These are phyloP conservation scores for Enoplosus armatus DNA, from an alignment of 2,797 vertebrate species.

Conservation along the genomic window DNA sequence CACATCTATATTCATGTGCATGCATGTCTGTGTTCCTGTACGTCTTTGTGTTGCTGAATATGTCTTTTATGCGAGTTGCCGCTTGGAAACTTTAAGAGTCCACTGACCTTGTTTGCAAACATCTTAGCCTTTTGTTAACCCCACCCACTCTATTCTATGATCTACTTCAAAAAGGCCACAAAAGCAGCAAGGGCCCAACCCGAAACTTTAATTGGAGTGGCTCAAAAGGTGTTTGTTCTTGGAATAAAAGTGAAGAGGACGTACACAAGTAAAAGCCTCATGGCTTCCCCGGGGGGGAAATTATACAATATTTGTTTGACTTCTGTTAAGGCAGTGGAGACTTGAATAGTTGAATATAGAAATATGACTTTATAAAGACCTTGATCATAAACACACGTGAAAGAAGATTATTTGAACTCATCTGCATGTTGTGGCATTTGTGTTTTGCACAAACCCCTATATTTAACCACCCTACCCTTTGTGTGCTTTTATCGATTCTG, in stretches of 20 bases:
- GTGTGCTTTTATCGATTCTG: constrained; percentile 5
- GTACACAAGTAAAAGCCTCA: constrained; percentile 1
- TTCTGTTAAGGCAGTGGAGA: too few species aligned
- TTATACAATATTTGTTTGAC: too few species aligned
- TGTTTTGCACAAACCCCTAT: not conserved
- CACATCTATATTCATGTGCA: not conserved
- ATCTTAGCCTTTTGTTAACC: too few species aligned
- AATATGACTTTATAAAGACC: not conserved
- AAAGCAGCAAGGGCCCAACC: not conserved
- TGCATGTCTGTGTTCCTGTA: constrained; percentile 4
- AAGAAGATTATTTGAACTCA: not conserved
- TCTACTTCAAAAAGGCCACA: not conserved
- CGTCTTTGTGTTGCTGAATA: not conserved
- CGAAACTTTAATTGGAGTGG: not conserved
- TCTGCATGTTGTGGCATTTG: not conserved
- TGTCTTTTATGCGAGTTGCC: not conserved
- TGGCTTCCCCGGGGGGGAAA: too few species aligned
- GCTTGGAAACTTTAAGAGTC: too few species aligned
- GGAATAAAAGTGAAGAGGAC: constrained; percentile 13
- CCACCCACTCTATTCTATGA: too few species aligned
- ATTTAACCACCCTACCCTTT: not conserved
- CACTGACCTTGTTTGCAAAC: too few species aligned
- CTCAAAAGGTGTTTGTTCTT: constrained; percentile 9
- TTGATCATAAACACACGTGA: not conserved
- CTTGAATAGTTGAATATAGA: not conserved